phyloP scores from a whole-genome alignment of 2,888 invertebrate genomes.

The Mimas tiliae region DNA sequence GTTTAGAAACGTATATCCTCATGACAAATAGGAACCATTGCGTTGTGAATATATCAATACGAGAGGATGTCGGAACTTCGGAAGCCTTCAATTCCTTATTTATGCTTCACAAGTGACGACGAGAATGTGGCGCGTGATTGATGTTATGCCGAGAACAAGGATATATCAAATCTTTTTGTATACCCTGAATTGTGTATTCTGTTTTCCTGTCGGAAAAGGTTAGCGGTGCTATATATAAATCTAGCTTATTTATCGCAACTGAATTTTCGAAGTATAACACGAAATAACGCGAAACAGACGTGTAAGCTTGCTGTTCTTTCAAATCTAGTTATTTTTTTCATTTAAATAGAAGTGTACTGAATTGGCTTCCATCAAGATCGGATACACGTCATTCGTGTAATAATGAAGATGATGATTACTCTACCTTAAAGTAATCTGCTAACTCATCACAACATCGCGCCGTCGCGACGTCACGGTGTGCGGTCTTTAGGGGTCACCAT shows the following conservation, averaged over 20 bases:
- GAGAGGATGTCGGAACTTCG: slow-evolving; percentile 63
- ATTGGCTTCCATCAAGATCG: too few species aligned
- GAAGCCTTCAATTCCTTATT: slow-evolving; percentile 70
- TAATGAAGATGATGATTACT: too few species aligned
- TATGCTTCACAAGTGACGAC: slow-evolving; percentile 66
- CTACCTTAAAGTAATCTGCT: too few species aligned
- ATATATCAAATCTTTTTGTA: slow-evolving; percentile 68
- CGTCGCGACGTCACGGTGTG: too few species aligned
- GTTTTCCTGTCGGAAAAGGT: slow-evolving; percentile 42
- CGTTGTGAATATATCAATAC: slow-evolving; percentile 71
- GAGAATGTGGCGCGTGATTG: slow-evolving; percentile 69
- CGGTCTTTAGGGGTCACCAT: too few species aligned
- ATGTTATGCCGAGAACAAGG: slow-evolving; percentile 65
- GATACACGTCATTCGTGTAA: too few species aligned
- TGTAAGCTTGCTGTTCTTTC: background rate
- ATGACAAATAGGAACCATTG: slow-evolving; percentile 54
- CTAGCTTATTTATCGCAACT: slow-evolving; percentile 27
- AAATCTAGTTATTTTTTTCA: background rate
- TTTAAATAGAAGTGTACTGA: background rate
- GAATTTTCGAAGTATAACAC: slow-evolving; percentile 7
- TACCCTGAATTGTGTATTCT: slow-evolving; percentile 50
- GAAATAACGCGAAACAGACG: background rate
- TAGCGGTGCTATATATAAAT: slow-evolving; percentile 19
- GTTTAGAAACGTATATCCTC: slow-evolving; percentile 11
- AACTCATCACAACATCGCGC: too few species aligned